phyloP scores from a whole-genome alignment of 2,888 invertebrate species.

The Parthenolecanium corni region DNA sequence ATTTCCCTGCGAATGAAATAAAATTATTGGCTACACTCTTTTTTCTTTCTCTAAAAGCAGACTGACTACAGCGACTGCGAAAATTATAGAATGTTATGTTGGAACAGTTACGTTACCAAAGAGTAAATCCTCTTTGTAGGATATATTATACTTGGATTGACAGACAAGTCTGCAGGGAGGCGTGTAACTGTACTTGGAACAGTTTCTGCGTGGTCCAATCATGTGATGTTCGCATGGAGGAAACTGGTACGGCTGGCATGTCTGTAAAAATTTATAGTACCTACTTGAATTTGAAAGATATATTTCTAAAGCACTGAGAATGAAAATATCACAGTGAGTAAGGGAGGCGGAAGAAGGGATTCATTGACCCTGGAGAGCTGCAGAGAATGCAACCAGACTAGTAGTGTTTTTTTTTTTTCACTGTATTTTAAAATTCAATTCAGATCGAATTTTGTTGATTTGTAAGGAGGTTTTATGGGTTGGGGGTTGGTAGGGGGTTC shows the following conservation, averaged over 20 bases:
- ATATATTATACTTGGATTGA: conserved; percentile 51
- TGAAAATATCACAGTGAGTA: too few species aligned
- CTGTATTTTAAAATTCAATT: too few species aligned
- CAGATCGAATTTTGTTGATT: too few species aligned
- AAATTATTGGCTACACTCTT: not conserved
- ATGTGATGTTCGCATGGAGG: conserved; percentile 83
- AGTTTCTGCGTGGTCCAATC: conserved; percentile 60
- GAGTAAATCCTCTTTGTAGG: conserved; percentile 62
- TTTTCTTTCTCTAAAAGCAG: not conserved
- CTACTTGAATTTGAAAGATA: not conserved
- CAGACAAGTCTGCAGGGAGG: conserved; percentile 65
- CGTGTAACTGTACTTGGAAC: conserved; percentile 54
- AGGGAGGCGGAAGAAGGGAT: too few species aligned
- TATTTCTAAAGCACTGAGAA: not conserved
- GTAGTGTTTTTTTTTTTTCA: not conserved
- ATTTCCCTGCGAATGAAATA: conserved; percentile 30
- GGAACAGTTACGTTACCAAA: conserved; percentile 46
- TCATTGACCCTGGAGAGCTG: too few species aligned
- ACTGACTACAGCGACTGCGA: not conserved
- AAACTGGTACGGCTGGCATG: conserved; percentile 78
- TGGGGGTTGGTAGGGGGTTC: too few species aligned
- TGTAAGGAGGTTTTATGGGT: too few species aligned
- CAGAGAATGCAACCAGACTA: not conserved
- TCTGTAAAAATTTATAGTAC: conserved; percentile 38
- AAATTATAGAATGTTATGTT: not conserved